These are phyloP conservation scores for Strongylocentrotus purpuratus DNA, from an alignment of 35 echinoderm and acorn worm species.

Conservation along the genomic window DNA sequence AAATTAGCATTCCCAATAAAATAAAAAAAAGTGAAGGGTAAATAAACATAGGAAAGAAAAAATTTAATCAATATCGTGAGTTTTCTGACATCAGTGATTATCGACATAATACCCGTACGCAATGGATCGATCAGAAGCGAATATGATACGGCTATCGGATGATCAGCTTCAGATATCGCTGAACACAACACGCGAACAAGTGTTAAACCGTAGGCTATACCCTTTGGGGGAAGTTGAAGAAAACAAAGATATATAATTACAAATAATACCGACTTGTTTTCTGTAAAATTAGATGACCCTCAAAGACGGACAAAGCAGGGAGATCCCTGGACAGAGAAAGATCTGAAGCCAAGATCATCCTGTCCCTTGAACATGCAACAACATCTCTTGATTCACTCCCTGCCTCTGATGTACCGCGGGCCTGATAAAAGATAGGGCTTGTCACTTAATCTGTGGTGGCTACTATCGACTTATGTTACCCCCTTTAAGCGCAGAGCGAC, in stretches of 20 bases:
- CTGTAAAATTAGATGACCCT: background rate
- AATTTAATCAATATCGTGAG: background rate
- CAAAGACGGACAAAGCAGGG: too few relatives aligned
- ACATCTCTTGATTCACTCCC: background rate
- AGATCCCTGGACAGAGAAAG: too few relatives aligned
- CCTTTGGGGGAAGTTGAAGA: background rate
- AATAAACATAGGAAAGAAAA: too few relatives aligned
- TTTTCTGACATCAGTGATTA: background rate
- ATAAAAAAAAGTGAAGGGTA: too few relatives aligned
- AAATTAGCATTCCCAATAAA: too few relatives aligned
- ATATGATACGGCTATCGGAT: background rate
- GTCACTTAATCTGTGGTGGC: background rate
- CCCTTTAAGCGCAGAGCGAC: background rate
- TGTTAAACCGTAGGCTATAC: background rate
- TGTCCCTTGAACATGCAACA: background rate
- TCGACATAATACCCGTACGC: background rate
- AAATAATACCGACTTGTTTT: background rate
- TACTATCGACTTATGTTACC: background rate
- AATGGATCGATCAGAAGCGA: background rate
- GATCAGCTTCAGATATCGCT: background rate
- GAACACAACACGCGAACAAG: background rate
- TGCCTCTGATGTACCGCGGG: background rate
- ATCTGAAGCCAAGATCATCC: background rate
- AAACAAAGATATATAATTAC: constrained; percentile 5
- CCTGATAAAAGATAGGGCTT: constrained; percentile 1